Conservation (phyloP, 92 coral and sea anemone genomes). For the Parazoanthus atlanticus region DNA sequence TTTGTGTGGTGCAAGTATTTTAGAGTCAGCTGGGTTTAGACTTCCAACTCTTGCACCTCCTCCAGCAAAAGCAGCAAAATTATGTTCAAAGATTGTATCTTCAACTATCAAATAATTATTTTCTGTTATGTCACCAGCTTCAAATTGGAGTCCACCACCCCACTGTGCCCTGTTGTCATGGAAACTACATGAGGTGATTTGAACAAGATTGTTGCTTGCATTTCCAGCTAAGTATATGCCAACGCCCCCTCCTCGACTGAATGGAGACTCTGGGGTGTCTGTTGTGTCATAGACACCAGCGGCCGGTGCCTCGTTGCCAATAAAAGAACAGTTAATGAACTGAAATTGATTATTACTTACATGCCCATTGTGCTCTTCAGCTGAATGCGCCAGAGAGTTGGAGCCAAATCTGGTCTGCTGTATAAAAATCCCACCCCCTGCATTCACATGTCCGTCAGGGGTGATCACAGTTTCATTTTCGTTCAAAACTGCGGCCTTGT, state of each 20-base stretch:
- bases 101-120: slow-evolving; percentile 45
- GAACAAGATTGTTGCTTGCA: slow-evolving; percentile 45
- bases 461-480: slow-evolving; percentile 40
- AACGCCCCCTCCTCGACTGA: slow-evolving; percentile 63
- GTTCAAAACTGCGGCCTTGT: slow-evolving; percentile 40
- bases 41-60: slow-evolving; percentile 56
- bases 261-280: slow-evolving; percentile 39
- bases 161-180: slow-evolving; percentile 52
- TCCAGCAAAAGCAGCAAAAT: slow-evolving; percentile 57
- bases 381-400: slow-evolving; percentile 55
- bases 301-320: slow-evolving; percentile 64
- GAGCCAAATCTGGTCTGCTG: slow-evolving; percentile 65
- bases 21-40: not conserved
- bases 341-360: slow-evolving; percentile 61
- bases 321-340: slow-evolving; percentile 65
- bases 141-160: slow-evolving; percentile 62
- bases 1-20: slow-evolving; percentile 41
- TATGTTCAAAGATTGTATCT: slow-evolving; percentile 37
- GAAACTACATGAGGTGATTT: slow-evolving; percentile 51
- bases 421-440: slow-evolving; percentile 73
- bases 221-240: slow-evolving; percentile 48
- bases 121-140: slow-evolving; percentile 39
- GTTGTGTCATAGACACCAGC: slow-evolving; percentile 18
- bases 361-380: slow-evolving; percentile 60
- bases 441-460: slow-evolving; percentile 29